Conservation (phyloP, 2,888 invertebrate species). For the Phortica okadai region DNA sequence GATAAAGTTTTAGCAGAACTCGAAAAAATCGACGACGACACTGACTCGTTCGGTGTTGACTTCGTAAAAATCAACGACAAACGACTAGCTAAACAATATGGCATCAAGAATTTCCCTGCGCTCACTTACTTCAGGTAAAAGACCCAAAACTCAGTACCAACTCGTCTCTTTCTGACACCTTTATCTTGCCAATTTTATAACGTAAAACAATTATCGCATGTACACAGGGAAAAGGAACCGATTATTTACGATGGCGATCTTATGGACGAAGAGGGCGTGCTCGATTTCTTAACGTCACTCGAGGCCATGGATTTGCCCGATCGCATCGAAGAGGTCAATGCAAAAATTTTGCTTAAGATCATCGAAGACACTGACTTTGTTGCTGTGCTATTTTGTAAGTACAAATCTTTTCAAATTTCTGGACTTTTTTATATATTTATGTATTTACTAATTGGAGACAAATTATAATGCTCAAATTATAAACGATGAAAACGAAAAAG, state of each 20-base stretch:
- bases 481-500: background rate
- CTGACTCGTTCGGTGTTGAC: slow-evolving; percentile 95
- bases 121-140: slow-evolving; percentile 90
- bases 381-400: slow-evolving; percentile 96
- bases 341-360: slow-evolving; percentile 91
- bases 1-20: slow-evolving; percentile 93
- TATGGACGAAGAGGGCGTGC: slow-evolving; percentile 95
- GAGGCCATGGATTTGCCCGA: slow-evolving; percentile 97
- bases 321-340: slow-evolving; percentile 96
- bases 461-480: slow-evolving; percentile 28
- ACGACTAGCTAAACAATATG: slow-evolving; percentile 96
- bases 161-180: too few relatives aligned
- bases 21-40: slow-evolving; percentile 96
- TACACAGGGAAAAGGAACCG: slow-evolving; percentile 90
- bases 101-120: slow-evolving; percentile 96
- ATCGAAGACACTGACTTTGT: slow-evolving; percentile 94
- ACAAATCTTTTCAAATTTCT: slow-evolving; percentile 56
- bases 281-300: slow-evolving; percentile 94
- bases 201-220: background rate
- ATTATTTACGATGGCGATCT: slow-evolving; percentile 97
- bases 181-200: background rate
- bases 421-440: slow-evolving; percentile 21
- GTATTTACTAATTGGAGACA: slow-evolving; percentile 32
- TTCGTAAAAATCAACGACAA: slow-evolving; percentile 98
- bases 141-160: background rate